Percentiles rank a stretch among this genome's conserved stretches.
Evolutionary conservation across 2,888 invertebrate genomes (phyloP).

Genomic region (Cheilosia vernalis): DNA sequence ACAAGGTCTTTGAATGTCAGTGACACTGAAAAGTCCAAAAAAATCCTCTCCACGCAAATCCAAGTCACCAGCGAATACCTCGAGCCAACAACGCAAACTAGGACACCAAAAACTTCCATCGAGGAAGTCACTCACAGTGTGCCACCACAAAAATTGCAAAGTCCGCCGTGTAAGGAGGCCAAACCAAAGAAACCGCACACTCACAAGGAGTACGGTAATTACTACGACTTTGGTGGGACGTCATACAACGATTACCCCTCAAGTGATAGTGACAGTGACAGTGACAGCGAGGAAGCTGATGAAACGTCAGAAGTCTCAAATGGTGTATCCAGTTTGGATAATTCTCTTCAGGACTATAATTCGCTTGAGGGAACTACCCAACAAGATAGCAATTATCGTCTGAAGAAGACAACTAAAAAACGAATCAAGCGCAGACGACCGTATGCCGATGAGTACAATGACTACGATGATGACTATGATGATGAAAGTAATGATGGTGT

Average conservation of each 20-base stretch:
- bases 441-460: slow-evolving; percentile 78
- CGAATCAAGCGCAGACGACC: slow-evolving; percentile 74
- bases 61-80: slow-evolving; percentile 75
- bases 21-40: slow-evolving; percentile 41
- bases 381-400: slow-evolving; percentile 37
- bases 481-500: slow-evolving; percentile 76
- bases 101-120: slow-evolving; percentile 60
- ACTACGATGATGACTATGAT: slow-evolving; percentile 76
- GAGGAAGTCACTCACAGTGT: slow-evolving; percentile 32
- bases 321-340: slow-evolving; percentile 49
- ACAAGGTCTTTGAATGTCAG: slow-evolving; percentile 24
- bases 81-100: slow-evolving; percentile 38
- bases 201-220: slow-evolving; percentile 64
- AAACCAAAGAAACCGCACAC: slow-evolving; percentile 37
- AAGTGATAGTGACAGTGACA: slow-evolving; percentile 22
- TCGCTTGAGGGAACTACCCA: slow-evolving; percentile 20
- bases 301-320: slow-evolving; percentile 73
- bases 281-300: slow-evolving; percentile 42
- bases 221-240: slow-evolving; percentile 73
- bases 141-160: slow-evolving; percentile 8
- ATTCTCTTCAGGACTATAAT: slow-evolving; percentile 34
- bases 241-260: slow-evolving; percentile 57
- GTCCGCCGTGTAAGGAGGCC: slow-evolving; percentile 26
- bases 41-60: slow-evolving; percentile 72
- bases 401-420: slow-evolving; percentile 49